Evolutionary conservation across 2,797 vertebrate species (phyloP), one percentile per base, ranked within the genome.

Genomic region (Heteromormyrus szaboi): DNA sequence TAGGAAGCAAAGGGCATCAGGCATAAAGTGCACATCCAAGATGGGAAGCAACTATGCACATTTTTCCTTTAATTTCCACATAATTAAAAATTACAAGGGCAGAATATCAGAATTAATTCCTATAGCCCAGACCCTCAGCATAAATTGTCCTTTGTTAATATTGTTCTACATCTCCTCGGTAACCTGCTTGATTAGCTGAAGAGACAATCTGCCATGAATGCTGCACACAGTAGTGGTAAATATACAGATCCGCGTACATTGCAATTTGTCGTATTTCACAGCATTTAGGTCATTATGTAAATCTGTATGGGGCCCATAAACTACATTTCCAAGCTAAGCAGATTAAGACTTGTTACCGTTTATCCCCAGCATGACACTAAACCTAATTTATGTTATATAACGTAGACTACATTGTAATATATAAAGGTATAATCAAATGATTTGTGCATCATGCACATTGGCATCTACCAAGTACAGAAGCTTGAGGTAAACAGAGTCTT

Each of bases 271-370:
- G 19, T 41, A 87, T 89, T 87, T 89, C 72, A 87, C 85, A 87
- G 65, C 65, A 48, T 79, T 89, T 79, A 76, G 54, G 76, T 89
- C 68, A 72, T 87, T 46, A 46, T 46, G 19, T 81, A 81, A 46
- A 53, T 50, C 41, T 51, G 37, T 48, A 25, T 76, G 33, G 65
- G 86, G 85, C 11, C 68, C 14, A 72, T 87, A 76, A 81, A 76
- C 62, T 41, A 6, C 14, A 89, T 81, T 89, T 87, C 59, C 62
- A 89, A 87, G 54, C 50, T 56, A 89, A 86, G 86, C 48, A 89
- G 41, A 87, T 76, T 11, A 9, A 89, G 37, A 76, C 51, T 46
- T 84, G 37, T 48, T 48, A 22, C 9, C 0, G 50, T 22, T 87
- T 72, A 83, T 59, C 54, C 25, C n/a, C 11, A 41, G 48, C 25